Conservation (phyloP, 2,888 invertebrate genomes). For the Dusona sp. region DNA sequence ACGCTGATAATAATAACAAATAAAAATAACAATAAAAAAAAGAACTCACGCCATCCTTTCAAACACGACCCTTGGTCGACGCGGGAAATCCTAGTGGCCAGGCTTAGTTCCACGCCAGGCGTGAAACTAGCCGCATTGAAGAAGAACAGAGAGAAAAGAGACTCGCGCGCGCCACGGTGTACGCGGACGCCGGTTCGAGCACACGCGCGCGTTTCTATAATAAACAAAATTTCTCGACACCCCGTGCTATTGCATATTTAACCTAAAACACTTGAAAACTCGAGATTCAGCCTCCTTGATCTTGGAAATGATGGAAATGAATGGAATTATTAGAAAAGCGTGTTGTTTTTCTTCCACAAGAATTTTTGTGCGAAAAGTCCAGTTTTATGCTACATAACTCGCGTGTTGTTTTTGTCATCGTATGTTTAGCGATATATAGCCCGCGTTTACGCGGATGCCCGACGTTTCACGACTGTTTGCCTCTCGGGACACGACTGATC, state of each 20-base stretch:
- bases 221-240: not conserved
- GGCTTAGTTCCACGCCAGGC: too few relatives aligned
- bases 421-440: slow-evolving; percentile 30
- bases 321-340: not conserved
- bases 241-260: not conserved
- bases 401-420: slow-evolving; percentile 59
- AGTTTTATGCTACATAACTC: not conserved
- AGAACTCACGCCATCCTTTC: too few relatives aligned
- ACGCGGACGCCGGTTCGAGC: slow-evolving; percentile 46
- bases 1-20: too few relatives aligned
- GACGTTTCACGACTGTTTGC: slow-evolving; percentile 78
- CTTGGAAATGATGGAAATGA: not conserved
- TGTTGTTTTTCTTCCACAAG: not conserved
- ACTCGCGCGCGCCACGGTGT: slow-evolving; percentile 1
- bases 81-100: too few relatives aligned
- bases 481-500: slow-evolving; percentile 84
- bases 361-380: not conserved
- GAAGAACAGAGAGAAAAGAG: not conserved
- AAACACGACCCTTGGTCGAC: too few relatives aligned
- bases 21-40: too few relatives aligned
- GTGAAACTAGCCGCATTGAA: too few relatives aligned
- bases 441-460: slow-evolving; percentile 65
- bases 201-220: slow-evolving; percentile 23
- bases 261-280: not conserved
- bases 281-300: not conserved